These are phyloP conservation scores for Girardinus metallicus DNA, from an alignment of 2,797 vertebrate genomes.

Conservation along the genomic window DNA sequence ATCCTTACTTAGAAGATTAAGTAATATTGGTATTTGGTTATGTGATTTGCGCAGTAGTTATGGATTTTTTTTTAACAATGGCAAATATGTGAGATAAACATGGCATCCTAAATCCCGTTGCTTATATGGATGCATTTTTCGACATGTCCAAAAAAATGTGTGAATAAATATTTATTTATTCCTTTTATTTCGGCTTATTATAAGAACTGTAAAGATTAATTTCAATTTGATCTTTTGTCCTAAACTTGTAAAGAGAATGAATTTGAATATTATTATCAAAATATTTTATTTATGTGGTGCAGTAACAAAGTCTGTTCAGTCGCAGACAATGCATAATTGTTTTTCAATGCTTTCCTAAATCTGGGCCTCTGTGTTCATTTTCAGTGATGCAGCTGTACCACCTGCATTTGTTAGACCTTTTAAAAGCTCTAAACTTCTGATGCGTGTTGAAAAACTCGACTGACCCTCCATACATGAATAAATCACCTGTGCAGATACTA, in stretches of 20 bases:
- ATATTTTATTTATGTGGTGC: background rate
- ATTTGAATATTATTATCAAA: background rate
- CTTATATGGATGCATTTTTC: too few species aligned
- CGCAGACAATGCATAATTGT: background rate
- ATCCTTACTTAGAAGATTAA: too few species aligned
- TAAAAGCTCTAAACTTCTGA: conserved; percentile 33
- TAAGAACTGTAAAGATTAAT: background rate
- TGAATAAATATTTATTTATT: too few species aligned
- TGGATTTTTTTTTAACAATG: too few species aligned
- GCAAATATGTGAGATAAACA: too few species aligned
- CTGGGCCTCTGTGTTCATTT: conserved; percentile 24
- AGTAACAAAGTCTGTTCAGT: background rate
- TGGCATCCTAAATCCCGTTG: too few species aligned
- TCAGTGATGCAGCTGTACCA: conserved; percentile 28
- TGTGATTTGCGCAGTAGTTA: too few species aligned
- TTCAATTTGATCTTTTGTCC: background rate
- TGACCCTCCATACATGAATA: conserved; percentile 41
- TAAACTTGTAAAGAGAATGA: background rate
- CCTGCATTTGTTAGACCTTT: conserved; percentile 41
- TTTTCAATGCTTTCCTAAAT: conserved; percentile 13
- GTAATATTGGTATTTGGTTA: too few species aligned
- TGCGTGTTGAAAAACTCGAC: conserved; percentile 29
- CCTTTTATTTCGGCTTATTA: background rate
- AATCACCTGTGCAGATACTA: conserved; percentile 52
- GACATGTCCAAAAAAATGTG: too few species aligned